phyloP scores from a whole-genome alignment of 2,888 invertebrate species.

The Rhimphoctona megacephalus region DNA sequence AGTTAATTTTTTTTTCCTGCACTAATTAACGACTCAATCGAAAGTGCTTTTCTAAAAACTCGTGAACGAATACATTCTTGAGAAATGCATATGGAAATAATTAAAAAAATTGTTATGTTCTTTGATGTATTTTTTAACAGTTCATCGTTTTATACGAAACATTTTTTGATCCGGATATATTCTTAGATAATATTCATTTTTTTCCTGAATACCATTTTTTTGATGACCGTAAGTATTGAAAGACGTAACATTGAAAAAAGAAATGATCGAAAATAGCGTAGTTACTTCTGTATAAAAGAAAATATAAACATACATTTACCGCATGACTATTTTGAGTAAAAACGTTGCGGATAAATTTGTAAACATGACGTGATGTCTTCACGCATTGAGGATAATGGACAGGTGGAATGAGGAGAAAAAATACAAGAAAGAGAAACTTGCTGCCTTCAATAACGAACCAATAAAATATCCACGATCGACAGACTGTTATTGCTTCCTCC shows the following conservation, averaged over 20 bases:
- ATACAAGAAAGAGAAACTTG: slow-evolving; percentile 3
- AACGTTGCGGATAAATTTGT: slow-evolving; percentile 11
- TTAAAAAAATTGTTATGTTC: background rate
- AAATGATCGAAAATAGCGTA: background rate
- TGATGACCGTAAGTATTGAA: background rate
- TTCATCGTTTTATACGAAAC: too few relatives aligned
- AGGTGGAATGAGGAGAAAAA: slow-evolving; percentile 17
- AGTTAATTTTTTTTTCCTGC: background rate
- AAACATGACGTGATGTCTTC: slow-evolving; percentile 10
- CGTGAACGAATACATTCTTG: background rate
- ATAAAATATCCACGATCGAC: background rate
- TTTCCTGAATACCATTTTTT: background rate
- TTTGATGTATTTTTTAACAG: background rate
- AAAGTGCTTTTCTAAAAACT: background rate
- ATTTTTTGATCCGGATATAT: background rate
- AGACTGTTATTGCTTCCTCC: slow-evolving; percentile 20
- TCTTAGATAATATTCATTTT: background rate
- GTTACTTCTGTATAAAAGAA: background rate
- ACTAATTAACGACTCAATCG: background rate
- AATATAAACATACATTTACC: background rate
- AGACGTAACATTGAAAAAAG: background rate
- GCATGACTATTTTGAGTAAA: slow-evolving; percentile 1
- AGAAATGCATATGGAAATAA: background rate
- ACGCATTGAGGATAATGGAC: background rate
- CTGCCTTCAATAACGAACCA: slow-evolving; percentile 3